A percentile compares a stretch with the other conserved stretches of the same genome.
Conservation (phyloP, 2,113 vertebrate genomes). For the Cervus canadensis region DNA sequence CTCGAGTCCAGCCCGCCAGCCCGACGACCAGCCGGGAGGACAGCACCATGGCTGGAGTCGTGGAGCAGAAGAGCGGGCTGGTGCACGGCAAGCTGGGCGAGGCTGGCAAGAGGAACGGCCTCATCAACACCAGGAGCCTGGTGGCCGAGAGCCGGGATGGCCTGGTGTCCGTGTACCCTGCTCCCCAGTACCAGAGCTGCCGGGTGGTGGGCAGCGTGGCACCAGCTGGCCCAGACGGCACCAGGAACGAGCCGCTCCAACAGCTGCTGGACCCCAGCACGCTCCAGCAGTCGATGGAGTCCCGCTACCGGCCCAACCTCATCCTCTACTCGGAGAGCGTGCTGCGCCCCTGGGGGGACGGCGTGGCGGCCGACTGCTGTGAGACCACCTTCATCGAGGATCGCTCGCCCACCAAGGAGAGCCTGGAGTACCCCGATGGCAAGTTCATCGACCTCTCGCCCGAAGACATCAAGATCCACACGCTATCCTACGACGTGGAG, state of each 20-base stretch:
- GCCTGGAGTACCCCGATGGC: conserved; percentile 84
- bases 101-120: conserved; percentile 85
- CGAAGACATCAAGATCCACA: conserved; percentile 91
- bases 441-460: conserved; percentile 88
- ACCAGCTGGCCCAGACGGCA: conserved; percentile 60
- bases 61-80: conserved; percentile 78
- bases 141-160: conserved; percentile 85
- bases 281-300: conserved; percentile 85
- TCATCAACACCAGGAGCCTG: conserved; percentile 90
- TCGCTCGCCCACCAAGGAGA: conserved; percentile 83
- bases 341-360: conserved; percentile 87
- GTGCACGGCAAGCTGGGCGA: conserved; percentile 76
- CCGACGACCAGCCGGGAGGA: background rate
- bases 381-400: conserved; percentile 97
- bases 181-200: conserved; percentile 87
- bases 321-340: conserved; percentile 89
- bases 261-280: conserved; percentile 91
- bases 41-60: conserved; percentile 79
- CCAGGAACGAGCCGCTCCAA: conserved; percentile 78
- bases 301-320: conserved; percentile 86
- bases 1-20: background rate
- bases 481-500: conserved; percentile 92
- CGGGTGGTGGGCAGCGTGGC: conserved; percentile 71
- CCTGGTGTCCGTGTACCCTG: conserved; percentile 86
- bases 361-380: conserved; percentile 85